Percentiles rank a stretch among this genome's conserved stretches.
Conservation (phyloP, 2,113 vertebrate species). For the Siphamia tubifer region DNA sequence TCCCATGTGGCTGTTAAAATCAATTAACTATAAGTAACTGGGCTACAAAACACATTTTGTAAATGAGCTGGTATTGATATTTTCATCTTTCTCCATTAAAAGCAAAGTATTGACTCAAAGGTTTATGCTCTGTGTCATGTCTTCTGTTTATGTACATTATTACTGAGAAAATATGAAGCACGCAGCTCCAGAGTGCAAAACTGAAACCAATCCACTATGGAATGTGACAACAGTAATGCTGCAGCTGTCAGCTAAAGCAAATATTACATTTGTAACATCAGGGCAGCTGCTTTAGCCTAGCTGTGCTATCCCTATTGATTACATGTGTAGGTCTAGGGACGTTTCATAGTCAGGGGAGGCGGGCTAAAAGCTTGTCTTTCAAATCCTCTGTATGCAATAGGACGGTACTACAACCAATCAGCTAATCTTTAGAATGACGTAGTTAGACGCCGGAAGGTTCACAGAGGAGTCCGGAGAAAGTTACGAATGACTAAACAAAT, state of each 20-base stretch:
- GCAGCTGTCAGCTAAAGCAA: slow-evolving; percentile 16
- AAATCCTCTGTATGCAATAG: no score
- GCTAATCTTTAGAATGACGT: no score
- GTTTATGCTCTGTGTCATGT: slow-evolving; percentile 65
- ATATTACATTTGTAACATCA: slow-evolving; percentile 42
- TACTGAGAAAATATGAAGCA: slow-evolving; percentile 24
- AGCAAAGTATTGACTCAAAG: slow-evolving; percentile 46
- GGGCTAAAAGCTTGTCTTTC: no score
- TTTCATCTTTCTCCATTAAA: slow-evolving; percentile 75
- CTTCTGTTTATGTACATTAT: slow-evolving; percentile 47
- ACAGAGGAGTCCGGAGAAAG: no score
- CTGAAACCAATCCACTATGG: not conserved
- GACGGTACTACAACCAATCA: no score
- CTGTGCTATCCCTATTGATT: no score
- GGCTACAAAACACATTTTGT: slow-evolving; percentile 63
- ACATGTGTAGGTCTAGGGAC: no score
- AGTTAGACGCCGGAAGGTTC: no score
- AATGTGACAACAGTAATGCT: not conserved
- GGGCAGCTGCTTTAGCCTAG: no score
- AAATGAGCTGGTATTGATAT: slow-evolving; percentile 72
- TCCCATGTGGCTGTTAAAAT: slow-evolving; percentile 66
- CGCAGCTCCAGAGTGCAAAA: not conserved
- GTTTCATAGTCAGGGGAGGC: no score
- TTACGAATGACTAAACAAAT: no score
- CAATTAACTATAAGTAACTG: slow-evolving; percentile 72